phyloP scores from a whole-genome alignment of 2,888 invertebrate species.

The Encarsia formosa region DNA sequence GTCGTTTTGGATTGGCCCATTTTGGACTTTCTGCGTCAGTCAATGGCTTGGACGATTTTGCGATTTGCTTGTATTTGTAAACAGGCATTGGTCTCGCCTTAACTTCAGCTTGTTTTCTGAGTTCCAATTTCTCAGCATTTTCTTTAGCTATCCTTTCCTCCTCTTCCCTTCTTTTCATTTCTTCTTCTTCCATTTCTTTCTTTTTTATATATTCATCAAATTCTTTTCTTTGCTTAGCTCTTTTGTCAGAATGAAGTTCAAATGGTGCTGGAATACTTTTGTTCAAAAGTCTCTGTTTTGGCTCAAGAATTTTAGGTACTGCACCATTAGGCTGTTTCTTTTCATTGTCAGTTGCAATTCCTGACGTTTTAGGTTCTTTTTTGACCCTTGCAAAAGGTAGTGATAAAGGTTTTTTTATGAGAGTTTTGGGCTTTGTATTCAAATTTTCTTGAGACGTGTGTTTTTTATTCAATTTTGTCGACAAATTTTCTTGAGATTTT shows the following conservation, averaged over 20 bases:
- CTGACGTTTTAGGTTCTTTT: background rate
- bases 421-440: slow-evolving; percentile 2
- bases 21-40: slow-evolving; percentile 64
- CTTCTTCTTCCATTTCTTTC: slow-evolving; percentile 57
- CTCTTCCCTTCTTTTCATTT: slow-evolving; percentile 49
- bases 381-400: slow-evolving; percentile 17
- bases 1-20: slow-evolving; percentile 30
- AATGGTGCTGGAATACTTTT: slow-evolving; percentile 18
- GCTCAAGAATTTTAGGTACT: slow-evolving; percentile 23
- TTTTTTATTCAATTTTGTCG: no score
- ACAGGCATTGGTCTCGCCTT: slow-evolving; percentile 63
- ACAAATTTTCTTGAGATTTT: slow-evolving; percentile 28
- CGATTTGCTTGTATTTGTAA: slow-evolving; percentile 54
- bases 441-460: slow-evolving; percentile 31
- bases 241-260: slow-evolving; percentile 59
- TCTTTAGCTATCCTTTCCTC: slow-evolving; percentile 47
- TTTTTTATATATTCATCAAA: slow-evolving; percentile 56
- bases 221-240: slow-evolving; percentile 60
- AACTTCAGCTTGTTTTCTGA: slow-evolving; percentile 59
- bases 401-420: slow-evolving; percentile 15
- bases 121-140: slow-evolving; percentile 53
- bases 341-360: slow-evolving; percentile 14
- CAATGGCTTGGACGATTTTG: slow-evolving; percentile 55
- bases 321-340: slow-evolving; percentile 1
- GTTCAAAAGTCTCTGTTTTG: slow-evolving; percentile 24